Evolutionary conservation across 2,113 vertebrate genomes (phyloP), one percentile per base, ranked within the genome.

Genomic region (Argyrosomus japonicus): DNA sequence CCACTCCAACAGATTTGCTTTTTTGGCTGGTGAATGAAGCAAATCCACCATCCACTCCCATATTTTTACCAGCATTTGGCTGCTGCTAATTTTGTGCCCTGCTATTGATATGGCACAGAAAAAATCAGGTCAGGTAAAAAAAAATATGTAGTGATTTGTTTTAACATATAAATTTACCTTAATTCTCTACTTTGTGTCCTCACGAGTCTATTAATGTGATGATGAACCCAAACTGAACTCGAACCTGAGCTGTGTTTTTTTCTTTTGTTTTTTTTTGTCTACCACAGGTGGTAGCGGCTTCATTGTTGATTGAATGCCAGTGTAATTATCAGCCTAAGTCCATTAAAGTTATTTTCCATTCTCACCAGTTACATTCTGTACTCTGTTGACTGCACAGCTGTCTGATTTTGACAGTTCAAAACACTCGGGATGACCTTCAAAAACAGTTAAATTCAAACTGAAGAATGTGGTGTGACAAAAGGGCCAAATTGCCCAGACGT

Each of bases 111-210:
- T 62, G 4, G 60, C 32, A 58, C 11, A 75, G 11, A 23, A 67
- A 3, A 27, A 54, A 19, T 21, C 6, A 45, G 12, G 15, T 27
- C 18, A 36, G 15, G 17, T 29, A 29, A 15, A 56, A 68, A 57
- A 18, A 29, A 27, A 27, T 40, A 61, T 74, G 58, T 60, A 29
- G 48, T 63, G 40, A 57, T n/a, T 57, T 50, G 56, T 21, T 77
- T 56, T 43, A 17, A 27, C 25, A 48, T 63, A 14, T 63, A 71
- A 5, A 36, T 65, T 64, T 69, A 23, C 48, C 27, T 67, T 18
- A 18, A 57, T 43, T 23, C 2, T 72, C 17, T 7, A 57, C 11
- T 21, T 27, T 48, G 56, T 60, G n/a, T 73, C 40, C 23, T 29
- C 21, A 21, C 18, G 12, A 60, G 40, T 58, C 8, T 57, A 70